phyloP scores from a whole-genome alignment of 2,113 vertebrate species.

The Casuarius casuarius region DNA sequence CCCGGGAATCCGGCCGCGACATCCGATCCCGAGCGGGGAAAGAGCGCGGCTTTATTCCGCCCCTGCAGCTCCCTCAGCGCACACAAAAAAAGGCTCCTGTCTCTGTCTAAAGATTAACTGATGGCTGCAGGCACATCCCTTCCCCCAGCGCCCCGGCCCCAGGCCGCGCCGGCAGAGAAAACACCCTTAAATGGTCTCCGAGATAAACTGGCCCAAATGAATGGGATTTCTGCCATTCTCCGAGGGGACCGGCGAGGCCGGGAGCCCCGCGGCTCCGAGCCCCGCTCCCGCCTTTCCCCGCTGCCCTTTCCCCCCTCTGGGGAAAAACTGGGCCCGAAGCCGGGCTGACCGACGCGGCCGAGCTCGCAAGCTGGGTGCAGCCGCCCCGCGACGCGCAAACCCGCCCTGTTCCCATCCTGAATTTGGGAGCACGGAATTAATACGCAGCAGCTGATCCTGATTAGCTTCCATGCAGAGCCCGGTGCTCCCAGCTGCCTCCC shows the following conservation, averaged over 20 bases:
- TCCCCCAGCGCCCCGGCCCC: slow-evolving; percentile 36
- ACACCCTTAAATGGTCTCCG: slow-evolving; percentile 53
- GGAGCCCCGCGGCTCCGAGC: neutral
- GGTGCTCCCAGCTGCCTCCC: neutral
- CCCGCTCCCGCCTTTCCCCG: neutral
- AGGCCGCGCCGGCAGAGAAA: neutral
- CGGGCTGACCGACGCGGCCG: rapidly evolving
- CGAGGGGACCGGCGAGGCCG: neutral
- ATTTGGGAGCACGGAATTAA: neutral
- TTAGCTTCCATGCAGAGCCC: neutral
- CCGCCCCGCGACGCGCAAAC: neutral
- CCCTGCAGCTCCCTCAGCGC: slow-evolving; percentile 31
- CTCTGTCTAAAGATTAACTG: slow-evolving; percentile 73
- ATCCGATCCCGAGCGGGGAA: neutral
- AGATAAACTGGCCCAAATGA: slow-evolving; percentile 52
- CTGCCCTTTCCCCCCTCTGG: rapidly evolving
- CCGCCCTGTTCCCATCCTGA: neutral
- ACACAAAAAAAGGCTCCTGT: slow-evolving; percentile 63
- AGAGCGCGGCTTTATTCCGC: slow-evolving; percentile 29
- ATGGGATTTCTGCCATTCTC: slow-evolving; percentile 15
- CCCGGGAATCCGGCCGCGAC: neutral
- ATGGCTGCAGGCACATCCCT: slow-evolving; percentile 65
- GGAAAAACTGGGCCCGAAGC: neutral
- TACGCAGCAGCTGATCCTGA: neutral
- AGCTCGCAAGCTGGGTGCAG: too few species aligned